Base-by-base conservation (phyloP, 2,113 vertebrate species). In the Oxygymnocypris stewartii region DNA sequence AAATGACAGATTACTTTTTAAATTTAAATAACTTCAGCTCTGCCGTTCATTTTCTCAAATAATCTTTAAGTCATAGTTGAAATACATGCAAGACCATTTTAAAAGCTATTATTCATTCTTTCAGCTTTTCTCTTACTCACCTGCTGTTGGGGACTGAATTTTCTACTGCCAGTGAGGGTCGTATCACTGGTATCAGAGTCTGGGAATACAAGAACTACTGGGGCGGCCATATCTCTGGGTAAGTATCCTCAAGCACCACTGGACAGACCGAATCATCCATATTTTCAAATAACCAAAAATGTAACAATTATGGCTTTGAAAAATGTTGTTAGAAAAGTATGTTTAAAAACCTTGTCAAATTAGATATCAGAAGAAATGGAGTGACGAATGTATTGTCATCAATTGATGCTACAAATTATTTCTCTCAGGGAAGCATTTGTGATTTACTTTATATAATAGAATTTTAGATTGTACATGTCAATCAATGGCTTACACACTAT, bases 181-280 rank as follows among this genome's bases (percentile, higher is more conserved):
- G 28, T 8, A 84, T 84, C 69, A 84, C 82, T 37, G n/a, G 35
- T 20, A 12, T 84, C 65, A 74, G 49, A 74, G 20, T 84, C 11
- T 84, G 82, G 82, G 82, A 74, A 73, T 37, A 13, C 28, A 20
- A 6, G 16, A 20, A 28, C 12, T 84, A n/a, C n/a, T n/a, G n/a
- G n/a, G n/a, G n/a, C n/a, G n/a, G n/a, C n/a, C n/a, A n/a, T n/a
- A n/a, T n/a, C 16, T 37, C 23, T 2, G 83, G 83, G 83, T 84
- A 61, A 54, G 49, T 83, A 35, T 51, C 4, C 74, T 75, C 4
- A 76, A 28, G 13, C 20, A 74, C 31, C 9, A n/a, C 18, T 42
- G 18, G 20, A 74, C 6, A 28, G 2, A n/a, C 2, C 4, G 37
- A 9, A 59, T 59, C 23, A n/a, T 11, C 23, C 59, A 61, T 61